Conservation (phyloP, 2,888 invertebrate genomes). For the Cosmia trapezina region DNA sequence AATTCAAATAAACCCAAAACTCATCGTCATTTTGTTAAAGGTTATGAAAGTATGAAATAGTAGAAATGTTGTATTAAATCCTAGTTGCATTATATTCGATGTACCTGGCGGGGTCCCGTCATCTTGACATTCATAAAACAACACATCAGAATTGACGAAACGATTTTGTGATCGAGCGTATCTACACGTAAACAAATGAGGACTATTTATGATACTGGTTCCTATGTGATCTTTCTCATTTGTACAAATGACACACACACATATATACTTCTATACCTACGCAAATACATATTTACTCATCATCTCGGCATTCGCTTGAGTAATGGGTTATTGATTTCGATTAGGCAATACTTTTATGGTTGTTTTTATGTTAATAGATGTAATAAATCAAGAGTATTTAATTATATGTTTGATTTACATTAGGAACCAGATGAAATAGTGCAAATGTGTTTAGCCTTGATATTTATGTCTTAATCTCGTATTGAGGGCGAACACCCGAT, state of each 20-base stretch:
- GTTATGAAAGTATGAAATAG: too few species aligned
- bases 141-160: background rate
- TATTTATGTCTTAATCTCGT: conserved; percentile 55
- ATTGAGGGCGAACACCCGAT: conserved; percentile 8
- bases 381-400: conserved; percentile 57
- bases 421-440: conserved; percentile 48
- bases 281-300: conserved; percentile 59
- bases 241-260: conserved; percentile 48
- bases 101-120: too few species aligned
- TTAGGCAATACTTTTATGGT: conserved; percentile 60
- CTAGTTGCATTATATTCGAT: too few species aligned
- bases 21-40: background rate
- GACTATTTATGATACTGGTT: conserved; percentile 58
- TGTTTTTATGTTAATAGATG: conserved; percentile 56
- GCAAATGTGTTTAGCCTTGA: conserved; percentile 46
- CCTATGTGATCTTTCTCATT: conserved; percentile 46
- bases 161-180: background rate
- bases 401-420: conserved; percentile 57
- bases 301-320: conserved; percentile 51
- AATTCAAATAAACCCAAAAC: background rate
- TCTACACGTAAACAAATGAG: conserved; percentile 41
- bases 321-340: conserved; percentile 61
- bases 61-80: too few species aligned
- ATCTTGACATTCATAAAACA: too few species aligned
- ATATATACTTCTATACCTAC: conserved; percentile 49